A percentile compares a stretch with the other conserved stretches of the same genome.
Conservation (phyloP, 2,888 invertebrate genomes). For the Melinaea menophilus region DNA sequence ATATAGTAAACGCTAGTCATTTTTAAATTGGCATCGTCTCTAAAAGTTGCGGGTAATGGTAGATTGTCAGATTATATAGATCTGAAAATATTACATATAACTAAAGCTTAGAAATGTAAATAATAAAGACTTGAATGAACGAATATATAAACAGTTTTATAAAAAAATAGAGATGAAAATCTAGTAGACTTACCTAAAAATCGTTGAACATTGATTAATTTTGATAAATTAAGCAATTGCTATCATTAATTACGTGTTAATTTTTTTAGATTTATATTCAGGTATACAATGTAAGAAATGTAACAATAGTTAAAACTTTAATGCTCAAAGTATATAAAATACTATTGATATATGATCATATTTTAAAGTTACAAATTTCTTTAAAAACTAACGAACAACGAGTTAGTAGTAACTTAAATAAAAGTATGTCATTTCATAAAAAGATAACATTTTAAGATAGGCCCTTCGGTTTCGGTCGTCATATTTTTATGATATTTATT, state of each 20-base stretch:
- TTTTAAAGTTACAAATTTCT: background rate
- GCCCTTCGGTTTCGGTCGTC: background rate
- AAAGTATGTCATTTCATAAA: no score
- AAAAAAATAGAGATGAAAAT: slow-evolving; percentile 24
- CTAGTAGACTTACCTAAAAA: slow-evolving; percentile 47
- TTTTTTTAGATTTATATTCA: no score
- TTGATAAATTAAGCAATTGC: no score
- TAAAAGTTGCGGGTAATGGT: background rate
- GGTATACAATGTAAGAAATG: no score
- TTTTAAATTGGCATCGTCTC: background rate
- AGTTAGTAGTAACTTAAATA: background rate
- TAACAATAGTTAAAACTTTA: no score
- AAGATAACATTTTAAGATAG: background rate
- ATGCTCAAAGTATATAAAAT: background rate
- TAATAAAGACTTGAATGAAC: slow-evolving; percentile 23
- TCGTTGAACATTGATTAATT: slow-evolving; percentile 43
- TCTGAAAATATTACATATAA: slow-evolving; percentile 4
- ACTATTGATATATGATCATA: background rate
- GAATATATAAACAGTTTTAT: slow-evolving; percentile 21
- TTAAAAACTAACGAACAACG: background rate
- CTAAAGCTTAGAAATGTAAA: slow-evolving; percentile 9
- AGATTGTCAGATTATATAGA: slow-evolving; percentile 7
- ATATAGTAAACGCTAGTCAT: slow-evolving; percentile 1
- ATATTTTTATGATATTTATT: slow-evolving; percentile 4
- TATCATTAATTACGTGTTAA: no score